phyloP scores from a whole-genome alignment of 30 jellyfish, hydroid and myxozoan genomes.

The Aurelia aurita complex sp. Pacific region DNA sequence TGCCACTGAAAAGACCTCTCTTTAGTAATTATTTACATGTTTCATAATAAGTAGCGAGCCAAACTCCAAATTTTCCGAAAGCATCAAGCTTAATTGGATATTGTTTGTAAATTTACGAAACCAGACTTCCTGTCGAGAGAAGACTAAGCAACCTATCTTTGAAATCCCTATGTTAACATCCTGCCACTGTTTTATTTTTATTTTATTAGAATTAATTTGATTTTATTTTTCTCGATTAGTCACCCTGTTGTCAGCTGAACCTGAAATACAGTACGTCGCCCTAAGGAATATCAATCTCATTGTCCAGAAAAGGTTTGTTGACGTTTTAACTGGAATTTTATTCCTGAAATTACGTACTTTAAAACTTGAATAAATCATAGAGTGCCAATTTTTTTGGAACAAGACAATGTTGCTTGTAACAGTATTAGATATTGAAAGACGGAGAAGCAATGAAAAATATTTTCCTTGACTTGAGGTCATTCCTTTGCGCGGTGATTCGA shows the following conservation, averaged over 20 bases:
- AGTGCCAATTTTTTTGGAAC: too few species aligned
- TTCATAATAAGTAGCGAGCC: too few species aligned
- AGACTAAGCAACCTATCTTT: background rate
- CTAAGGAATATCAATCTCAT: constrained; percentile 94
- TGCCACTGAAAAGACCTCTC: too few species aligned
- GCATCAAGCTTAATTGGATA: too few species aligned
- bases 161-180: background rate
- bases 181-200: background rate
- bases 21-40: too few species aligned
- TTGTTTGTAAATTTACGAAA: background rate
- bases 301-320: constrained; percentile 90
- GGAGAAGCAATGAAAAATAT: too few species aligned
- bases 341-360: background rate
- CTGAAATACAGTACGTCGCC: constrained; percentile 99
- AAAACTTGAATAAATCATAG: too few species aligned
- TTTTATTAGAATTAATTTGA: background rate
- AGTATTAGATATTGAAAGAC: too few species aligned
- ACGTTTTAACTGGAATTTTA: background rate
- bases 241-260: constrained; percentile 96
- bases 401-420: too few species aligned
- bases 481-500: too few species aligned
- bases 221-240: constrained; percentile 35
- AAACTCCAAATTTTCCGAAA: too few species aligned
- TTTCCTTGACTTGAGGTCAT: too few species aligned
- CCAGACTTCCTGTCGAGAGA: background rate